phyloP scores from a whole-genome alignment of 1,140 invertebrate genomes.

The Eurytemora carolleeae region DNA sequence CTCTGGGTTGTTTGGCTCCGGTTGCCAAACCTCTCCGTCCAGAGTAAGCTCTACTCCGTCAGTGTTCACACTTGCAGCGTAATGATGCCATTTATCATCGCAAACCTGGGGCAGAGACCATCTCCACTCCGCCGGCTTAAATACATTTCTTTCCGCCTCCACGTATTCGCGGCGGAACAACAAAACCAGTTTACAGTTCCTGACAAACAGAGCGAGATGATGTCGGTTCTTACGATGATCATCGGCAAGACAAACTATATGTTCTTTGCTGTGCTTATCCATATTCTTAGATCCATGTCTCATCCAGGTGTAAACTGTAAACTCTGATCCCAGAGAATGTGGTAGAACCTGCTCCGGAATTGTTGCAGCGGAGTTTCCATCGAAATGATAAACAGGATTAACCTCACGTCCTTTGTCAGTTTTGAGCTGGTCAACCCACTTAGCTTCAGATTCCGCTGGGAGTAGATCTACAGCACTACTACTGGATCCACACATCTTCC shows the following conservation, averaged over 20 bases:
- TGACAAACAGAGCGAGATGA: conserved; percentile 86
- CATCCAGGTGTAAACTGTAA: conserved; percentile 81
- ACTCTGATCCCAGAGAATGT: conserved; percentile 51
- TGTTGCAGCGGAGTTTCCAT: conserved; percentile 28
- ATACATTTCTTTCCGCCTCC: conserved; percentile 73
- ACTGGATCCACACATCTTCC: conserved; percentile 64
- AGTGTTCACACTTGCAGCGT: conserved; percentile 61
- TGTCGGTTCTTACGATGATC: conserved; percentile 94
- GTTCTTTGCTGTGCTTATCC: conserved; percentile 77
- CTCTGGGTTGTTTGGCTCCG: conserved; percentile 69
- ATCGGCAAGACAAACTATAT: conserved; percentile 84
- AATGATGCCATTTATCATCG: conserved; percentile 97
- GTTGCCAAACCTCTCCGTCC: conserved; percentile 62
- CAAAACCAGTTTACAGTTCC: conserved; percentile 86
- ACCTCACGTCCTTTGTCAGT: not conserved
- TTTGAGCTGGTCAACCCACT: conserved; percentile 30
- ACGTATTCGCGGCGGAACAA: conserved; percentile 70
- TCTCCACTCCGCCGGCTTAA: conserved; percentile 91
- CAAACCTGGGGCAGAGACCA: conserved; percentile 81
- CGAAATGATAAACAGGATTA: conserved; percentile 33
- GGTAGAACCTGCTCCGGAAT: conserved; percentile 23
- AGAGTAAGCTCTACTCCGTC: conserved; percentile 67
- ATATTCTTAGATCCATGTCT: conserved; percentile 49
- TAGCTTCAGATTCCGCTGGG: conserved; percentile 50
- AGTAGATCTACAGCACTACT: conserved; percentile 53